Evolutionary conservation across 37 sponge, comb jelly and placozoan species (phyloP).

Genomic region (Hormiphora californensis): DNA sequence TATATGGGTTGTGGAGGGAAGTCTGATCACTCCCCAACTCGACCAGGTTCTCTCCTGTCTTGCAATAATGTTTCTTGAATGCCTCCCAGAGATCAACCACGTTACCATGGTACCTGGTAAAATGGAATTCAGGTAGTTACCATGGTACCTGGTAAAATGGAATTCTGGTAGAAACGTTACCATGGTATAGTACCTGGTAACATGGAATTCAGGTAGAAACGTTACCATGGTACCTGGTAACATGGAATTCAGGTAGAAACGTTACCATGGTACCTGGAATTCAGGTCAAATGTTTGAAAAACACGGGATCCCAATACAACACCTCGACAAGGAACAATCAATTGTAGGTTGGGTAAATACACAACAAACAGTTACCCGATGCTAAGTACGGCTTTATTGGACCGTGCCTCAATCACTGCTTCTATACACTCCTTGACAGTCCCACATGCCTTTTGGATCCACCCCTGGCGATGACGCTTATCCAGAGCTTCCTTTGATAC

Average conservation of each 20-base stretch:
- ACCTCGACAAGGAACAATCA: too few relatives aligned
- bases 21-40: conserved; percentile 96
- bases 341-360: too few relatives aligned
- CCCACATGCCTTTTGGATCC: neutral
- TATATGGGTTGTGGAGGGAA: conserved; percentile 94
- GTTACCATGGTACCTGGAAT: conserved; percentile 87
- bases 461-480: conserved; percentile 73
- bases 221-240: conserved; percentile 80
- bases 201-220: too few relatives aligned
- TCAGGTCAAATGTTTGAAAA: too few relatives aligned
- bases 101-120: conserved; percentile 78
- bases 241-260: too few relatives aligned
- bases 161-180: too few relatives aligned
- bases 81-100: conserved; percentile 89
- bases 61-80: conserved; percentile 70
- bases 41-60: conserved; percentile 81
- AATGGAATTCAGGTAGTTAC: conserved; percentile 64
- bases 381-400: neutral
- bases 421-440: conserved; percentile 40
- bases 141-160: conserved; percentile 64
- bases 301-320: too few relatives aligned
- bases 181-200: conserved; percentile 71
- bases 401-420: neutral
- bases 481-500: conserved; percentile 62
- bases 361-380: conserved; percentile 28